phyloP scores from a whole-genome alignment of 2,888 invertebrate species.

The Microctonus brassicae region DNA sequence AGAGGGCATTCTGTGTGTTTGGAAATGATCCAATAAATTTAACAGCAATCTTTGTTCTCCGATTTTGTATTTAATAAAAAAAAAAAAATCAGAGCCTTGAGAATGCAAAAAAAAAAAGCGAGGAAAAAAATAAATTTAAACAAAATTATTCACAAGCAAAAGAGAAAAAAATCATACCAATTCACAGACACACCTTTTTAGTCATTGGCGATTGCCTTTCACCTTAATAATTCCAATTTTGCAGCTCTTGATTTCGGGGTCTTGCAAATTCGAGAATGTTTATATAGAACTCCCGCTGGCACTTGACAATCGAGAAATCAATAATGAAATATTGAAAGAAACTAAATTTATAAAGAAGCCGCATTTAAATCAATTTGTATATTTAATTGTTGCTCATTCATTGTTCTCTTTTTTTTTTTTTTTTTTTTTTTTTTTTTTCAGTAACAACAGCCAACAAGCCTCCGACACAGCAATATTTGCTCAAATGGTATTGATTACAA shows the following conservation, averaged over 20 bases:
- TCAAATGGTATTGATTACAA: constrained; percentile 26
- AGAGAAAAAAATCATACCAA: too few relatives aligned
- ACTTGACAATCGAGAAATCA: constrained; percentile 29
- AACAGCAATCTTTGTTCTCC: constrained; percentile 29
- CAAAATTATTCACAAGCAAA: constrained; percentile 2
- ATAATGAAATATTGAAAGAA: constrained; percentile 8
- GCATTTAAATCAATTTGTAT: constrained; percentile 1
- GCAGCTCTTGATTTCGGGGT: not conserved
- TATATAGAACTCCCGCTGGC: constrained; percentile 21
- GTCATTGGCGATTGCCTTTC: not conserved
- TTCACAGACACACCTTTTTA: not conserved
- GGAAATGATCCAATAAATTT: constrained; percentile 33
- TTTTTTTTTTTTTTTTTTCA: not conserved
- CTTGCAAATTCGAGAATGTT: constrained; percentile 8
- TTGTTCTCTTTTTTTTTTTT: not conserved
- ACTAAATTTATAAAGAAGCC: constrained; percentile 15
- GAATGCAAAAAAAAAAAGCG: not conserved
- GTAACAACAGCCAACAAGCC: not conserved
- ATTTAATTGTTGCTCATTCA: not conserved
- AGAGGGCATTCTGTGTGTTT: constrained; percentile 8
- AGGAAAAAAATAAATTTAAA: not conserved
- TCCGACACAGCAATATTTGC: constrained; percentile 26
- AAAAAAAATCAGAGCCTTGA: constrained; percentile 6
- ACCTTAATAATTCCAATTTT: constrained; percentile 5
- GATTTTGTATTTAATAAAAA: not conserved